Evolutionary conservation across 2,797 vertebrate species (phyloP).

Genomic region (Apodemus agrarius): DNA sequence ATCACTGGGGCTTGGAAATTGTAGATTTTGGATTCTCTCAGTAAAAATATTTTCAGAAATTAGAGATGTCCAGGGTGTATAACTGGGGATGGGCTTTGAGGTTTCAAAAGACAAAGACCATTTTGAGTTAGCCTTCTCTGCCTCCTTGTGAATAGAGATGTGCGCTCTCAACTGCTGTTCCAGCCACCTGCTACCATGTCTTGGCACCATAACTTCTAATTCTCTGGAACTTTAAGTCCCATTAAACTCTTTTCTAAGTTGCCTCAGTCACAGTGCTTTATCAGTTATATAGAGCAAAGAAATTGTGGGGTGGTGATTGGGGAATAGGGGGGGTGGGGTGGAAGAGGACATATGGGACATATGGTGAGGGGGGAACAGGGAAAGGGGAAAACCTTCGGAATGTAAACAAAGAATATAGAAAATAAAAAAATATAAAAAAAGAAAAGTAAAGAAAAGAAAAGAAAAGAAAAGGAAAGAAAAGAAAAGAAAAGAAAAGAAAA

Average conservation of each 20-base stretch:
- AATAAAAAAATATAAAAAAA: too few relatives aligned
- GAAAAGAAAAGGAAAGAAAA: too few relatives aligned
- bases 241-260: not conserved
- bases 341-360: too few relatives aligned
- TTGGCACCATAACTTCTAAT: not conserved
- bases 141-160: not conserved
- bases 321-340: too few relatives aligned
- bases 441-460: too few relatives aligned
- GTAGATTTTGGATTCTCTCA: not conserved
- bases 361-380: too few relatives aligned
- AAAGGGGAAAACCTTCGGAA: too few relatives aligned
- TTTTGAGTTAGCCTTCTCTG: not conserved
- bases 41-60: slow-evolving; percentile 38
- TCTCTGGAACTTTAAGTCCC: not conserved
- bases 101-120: not conserved
- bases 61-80: not conserved
- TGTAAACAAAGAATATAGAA: too few relatives aligned
- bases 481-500: too few relatives aligned
- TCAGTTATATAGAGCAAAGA: too few relatives aligned
- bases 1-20: not conserved
- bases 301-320: too few relatives aligned
- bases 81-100: not conserved
- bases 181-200: not conserved
- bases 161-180: not conserved
- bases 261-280: not conserved